Percentiles rank a stretch among this genome's conserved stretches.
Conservation (phyloP, 2,797 vertebrate genomes). For the Thalassophryne amazonica region DNA sequence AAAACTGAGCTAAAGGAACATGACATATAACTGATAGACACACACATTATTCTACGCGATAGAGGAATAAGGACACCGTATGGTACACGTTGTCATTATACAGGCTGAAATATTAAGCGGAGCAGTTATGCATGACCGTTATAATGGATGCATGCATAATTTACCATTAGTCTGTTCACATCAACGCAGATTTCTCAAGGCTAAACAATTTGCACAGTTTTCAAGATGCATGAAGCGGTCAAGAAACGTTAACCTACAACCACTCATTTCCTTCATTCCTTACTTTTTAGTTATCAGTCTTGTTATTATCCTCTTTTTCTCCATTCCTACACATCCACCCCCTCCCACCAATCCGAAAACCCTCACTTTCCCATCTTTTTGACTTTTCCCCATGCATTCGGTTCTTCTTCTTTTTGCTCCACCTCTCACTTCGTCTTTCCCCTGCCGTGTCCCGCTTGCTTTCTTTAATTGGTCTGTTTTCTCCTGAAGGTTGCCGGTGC, state of each 20-base stretch:
- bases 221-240: conserved; percentile 22
- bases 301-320: conserved; percentile 19
- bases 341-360: conserved; percentile 5
- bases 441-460: conserved; percentile 32
- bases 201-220: conserved; percentile 14
- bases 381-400: conserved; percentile 33
- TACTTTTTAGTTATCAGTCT: conserved; percentile 26
- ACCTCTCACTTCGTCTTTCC: conserved; percentile 31
- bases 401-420: conserved; percentile 33
- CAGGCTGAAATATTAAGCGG: conserved; percentile 12
- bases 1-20: not conserved
- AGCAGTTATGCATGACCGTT: conserved; percentile 1
- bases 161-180: conserved; percentile 21
- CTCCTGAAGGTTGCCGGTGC: conserved; percentile 81
- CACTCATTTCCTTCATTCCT: conserved; percentile 1
- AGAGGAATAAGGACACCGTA: conserved; percentile 1
- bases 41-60: too few species aligned
- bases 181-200: conserved; percentile 13
- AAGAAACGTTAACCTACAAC: not conserved
- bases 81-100: conserved; percentile 11
- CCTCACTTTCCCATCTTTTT: conserved; percentile 34
- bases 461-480: conserved; percentile 60
- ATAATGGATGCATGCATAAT: conserved; percentile 17
- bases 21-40: conserved; percentile 18
- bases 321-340: conserved; percentile 18